Conservation (phyloP, 2,113 vertebrate genomes). For the Arothron firmamentum region DNA sequence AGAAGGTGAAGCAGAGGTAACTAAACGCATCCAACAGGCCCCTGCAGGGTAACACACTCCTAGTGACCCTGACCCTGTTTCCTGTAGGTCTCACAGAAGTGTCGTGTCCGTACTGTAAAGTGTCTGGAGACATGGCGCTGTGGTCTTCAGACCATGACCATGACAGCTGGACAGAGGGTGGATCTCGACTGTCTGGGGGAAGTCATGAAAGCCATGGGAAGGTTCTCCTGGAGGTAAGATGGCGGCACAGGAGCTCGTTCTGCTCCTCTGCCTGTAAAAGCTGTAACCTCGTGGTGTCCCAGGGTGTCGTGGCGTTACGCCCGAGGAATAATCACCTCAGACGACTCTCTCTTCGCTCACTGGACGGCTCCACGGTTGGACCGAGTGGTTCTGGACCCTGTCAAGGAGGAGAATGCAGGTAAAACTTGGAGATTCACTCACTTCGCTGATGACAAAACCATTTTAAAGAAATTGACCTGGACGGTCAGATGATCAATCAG, state of each 20-base stretch:
- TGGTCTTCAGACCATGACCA: conserved; percentile 74
- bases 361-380: conserved; percentile 40
- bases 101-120: conserved; percentile 46
- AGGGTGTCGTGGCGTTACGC: conserved; percentile 79
- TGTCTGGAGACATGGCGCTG: conserved; percentile 80
- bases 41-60: conserved; percentile 10
- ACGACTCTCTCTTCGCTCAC: conserved; percentile 72
- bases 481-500: background rate
- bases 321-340: conserved; percentile 78
- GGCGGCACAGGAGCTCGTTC: background rate
- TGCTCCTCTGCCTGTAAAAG: background rate
- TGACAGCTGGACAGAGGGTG: conserved; percentile 59
- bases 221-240: conserved; percentile 64
- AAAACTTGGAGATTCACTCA: conserved; percentile 59
- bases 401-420: conserved; percentile 77
- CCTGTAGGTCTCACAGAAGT: conserved; percentile 20
- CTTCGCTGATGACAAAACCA: background rate
- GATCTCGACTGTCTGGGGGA: conserved; percentile 75
- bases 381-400: conserved; percentile 62
- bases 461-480: too few species aligned
- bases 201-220: conserved; percentile 43
- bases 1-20: background rate
- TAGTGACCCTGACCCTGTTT: too few species aligned
- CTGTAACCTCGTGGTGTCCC: background rate
- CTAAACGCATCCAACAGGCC: background rate